Evolutionary conservation across 2,113 vertebrate species (phyloP).

Genomic region (Triplophysa tibetana): DNA sequence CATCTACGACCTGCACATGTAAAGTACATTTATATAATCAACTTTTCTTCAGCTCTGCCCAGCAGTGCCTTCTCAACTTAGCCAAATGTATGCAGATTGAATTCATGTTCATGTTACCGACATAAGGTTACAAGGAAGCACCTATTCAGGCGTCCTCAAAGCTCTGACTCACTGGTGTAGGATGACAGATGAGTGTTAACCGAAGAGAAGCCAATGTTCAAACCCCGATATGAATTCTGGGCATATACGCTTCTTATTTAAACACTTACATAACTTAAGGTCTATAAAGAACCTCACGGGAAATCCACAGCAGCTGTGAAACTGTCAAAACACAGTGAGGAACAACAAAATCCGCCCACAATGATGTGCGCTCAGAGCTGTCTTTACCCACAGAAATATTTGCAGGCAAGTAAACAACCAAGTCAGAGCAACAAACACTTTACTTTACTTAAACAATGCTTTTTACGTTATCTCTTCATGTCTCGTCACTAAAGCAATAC

Average conservation of each 20-base stretch:
- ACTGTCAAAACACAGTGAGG: conserved; percentile 27
- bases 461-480: conserved; percentile 3
- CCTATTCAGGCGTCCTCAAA: conserved; percentile 27
- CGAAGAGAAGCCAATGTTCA: conserved; percentile 24
- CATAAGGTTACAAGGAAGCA: conserved; percentile 24
- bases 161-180: conserved; percentile 51
- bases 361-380: conserved; percentile 21
- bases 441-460: neutral
- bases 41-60: neutral
- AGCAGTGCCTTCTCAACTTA: neutral
- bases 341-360: conserved; percentile 42
- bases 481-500: neutral
- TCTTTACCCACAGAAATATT: conserved; percentile 23
- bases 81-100: conserved; percentile 37
- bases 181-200: conserved; percentile 40
- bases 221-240: conserved; percentile 17
- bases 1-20: neutral
- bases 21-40: neutral
- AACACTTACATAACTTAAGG: conserved; percentile 34
- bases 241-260: conserved; percentile 11
- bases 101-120: conserved; percentile 33
- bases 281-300: conserved; percentile 6
- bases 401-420: conserved; percentile 31
- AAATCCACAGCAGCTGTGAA: conserved; percentile 34
- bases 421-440: conserved; percentile 1